Evolutionary conservation across 2,113 vertebrate genomes (phyloP), one percentile per base, ranked within the genome.

Genomic region (Vulpes vulpes): DNA sequence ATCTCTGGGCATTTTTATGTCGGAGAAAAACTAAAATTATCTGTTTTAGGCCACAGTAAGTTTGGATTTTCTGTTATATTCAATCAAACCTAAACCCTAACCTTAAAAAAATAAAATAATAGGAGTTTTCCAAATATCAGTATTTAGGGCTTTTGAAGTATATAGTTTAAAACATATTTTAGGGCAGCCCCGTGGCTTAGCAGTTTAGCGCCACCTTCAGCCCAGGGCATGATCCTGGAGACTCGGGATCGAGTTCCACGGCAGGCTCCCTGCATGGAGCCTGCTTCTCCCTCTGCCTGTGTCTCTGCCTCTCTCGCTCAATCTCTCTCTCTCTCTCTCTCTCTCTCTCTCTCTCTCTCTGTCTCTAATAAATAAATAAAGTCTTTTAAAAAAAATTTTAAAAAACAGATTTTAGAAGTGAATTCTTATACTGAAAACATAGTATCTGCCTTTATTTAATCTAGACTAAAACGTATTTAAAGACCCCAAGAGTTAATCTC

Each of bases 351-450:
- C 35, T 35, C 35, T 35, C 35, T 35, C 35, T 35, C 35, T 43
- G 38, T 43, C 43, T 43, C 43, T 43, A 43, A 43, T 43, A 43
- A 43, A 43, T 43, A 43, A 43, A 43, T 43, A 43, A 43, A 43
- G 43, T 43, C 43, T 43, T 1, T 43, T 43, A 43, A 43, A 43
- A 43, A 43, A 43, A 43, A 43, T 43, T 43, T 43, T 1, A 1
- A 7, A 7, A 43, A 94, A 62, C 23, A 80, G 57, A 96, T 51
- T 80, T 96, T 94, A 64, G 79, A 90, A 91, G 71, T 71, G 92
- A 83, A 62, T 65, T 93, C 95, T 86, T 89, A 62, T 49, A 94
- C 49, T 96, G 65, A 96, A 93, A 89, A 81, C 17, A 89, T 8
- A 89, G 35, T 27, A 84, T 38, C 25, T 88, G 4, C 20, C 23